Conservation (phyloP, 2,113 vertebrate genomes). For the Mesembrinibis cayennensis region DNA sequence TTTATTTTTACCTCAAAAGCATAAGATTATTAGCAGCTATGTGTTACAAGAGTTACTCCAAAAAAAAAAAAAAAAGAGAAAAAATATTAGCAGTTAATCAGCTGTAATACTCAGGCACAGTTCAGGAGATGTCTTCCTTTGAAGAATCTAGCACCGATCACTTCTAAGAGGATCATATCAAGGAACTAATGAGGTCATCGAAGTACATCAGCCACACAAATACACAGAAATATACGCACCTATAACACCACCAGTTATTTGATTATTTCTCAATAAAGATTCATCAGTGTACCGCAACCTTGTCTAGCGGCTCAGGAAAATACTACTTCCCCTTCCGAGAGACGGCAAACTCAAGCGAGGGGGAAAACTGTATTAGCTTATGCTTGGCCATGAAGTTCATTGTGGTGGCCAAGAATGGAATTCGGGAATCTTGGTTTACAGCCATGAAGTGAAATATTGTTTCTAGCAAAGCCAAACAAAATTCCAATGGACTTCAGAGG, state of each 20-base stretch:
- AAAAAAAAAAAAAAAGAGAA: neutral
- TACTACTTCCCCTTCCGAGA: neutral
- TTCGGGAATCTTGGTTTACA: neutral
- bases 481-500: slow-evolving; percentile 26
- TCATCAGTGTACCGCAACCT: neutral
- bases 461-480: slow-evolving; percentile 48
- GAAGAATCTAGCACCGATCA: neutral
- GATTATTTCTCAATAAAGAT: neutral
- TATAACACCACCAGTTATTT: neutral
- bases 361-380: neutral
- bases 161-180: neutral
- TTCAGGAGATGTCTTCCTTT: neutral
- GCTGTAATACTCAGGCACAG: neutral
- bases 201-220: neutral
- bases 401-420: slow-evolving; percentile 7
- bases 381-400: neutral
- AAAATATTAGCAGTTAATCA: neutral
- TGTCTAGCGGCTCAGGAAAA: neutral
- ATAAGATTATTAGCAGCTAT: neutral
- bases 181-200: neutral
- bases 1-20: neutral
- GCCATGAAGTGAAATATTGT: neutral
- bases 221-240: neutral
- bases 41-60: neutral
- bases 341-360: neutral